A percentile compares a stretch with the other conserved stretches of the same genome.
These are phyloP conservation scores for Upupa epops DNA, from an alignment of 2,113 vertebrate species.

Conservation along the genomic window DNA sequence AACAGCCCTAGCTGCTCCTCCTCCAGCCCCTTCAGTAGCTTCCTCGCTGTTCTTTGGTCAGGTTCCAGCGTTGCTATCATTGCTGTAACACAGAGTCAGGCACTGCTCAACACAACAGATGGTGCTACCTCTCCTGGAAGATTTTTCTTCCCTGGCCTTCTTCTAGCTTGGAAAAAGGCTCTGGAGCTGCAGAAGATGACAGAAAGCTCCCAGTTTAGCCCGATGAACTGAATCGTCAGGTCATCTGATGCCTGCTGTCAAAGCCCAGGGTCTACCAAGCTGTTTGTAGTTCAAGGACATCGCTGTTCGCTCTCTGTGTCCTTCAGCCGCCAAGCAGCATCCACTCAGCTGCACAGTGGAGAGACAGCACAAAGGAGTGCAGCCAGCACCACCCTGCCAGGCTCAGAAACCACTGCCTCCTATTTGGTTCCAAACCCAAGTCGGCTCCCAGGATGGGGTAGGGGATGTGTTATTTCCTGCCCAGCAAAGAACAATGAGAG, in stretches of 20 bases:
- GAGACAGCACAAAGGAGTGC: accelerated
- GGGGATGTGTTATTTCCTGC: not conserved
- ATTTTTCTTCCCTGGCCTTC: not conserved
- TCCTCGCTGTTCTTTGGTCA: too few relatives aligned
- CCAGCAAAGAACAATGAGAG: not conserved
- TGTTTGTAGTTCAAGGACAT: not conserved
- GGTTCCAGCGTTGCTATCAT: too few relatives aligned
- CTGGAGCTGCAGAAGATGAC: not conserved
- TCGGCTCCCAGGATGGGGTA: not conserved
- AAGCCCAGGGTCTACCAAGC: not conserved
- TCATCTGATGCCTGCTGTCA: not conserved
- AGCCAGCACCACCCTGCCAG: not conserved
- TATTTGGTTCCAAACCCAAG: not conserved
- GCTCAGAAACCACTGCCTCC: not conserved
- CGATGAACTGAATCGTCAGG: not conserved
- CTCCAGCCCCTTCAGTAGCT: too few relatives aligned
- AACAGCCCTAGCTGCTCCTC: too few relatives aligned
- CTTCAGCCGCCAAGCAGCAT: not conserved
- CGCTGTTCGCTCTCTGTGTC: not conserved
- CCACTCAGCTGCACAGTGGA: accelerated
- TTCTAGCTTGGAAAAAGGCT: not conserved
- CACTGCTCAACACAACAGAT: not conserved
- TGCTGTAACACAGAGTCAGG: too few relatives aligned
- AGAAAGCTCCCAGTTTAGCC: not conserved
- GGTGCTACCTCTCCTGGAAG: not conserved